A percentile compares a stretch with the other conserved stretches of the same genome.
phyloP scores from a whole-genome alignment of 2,113 vertebrate species.

The Grammomys dolichurus region DNA sequence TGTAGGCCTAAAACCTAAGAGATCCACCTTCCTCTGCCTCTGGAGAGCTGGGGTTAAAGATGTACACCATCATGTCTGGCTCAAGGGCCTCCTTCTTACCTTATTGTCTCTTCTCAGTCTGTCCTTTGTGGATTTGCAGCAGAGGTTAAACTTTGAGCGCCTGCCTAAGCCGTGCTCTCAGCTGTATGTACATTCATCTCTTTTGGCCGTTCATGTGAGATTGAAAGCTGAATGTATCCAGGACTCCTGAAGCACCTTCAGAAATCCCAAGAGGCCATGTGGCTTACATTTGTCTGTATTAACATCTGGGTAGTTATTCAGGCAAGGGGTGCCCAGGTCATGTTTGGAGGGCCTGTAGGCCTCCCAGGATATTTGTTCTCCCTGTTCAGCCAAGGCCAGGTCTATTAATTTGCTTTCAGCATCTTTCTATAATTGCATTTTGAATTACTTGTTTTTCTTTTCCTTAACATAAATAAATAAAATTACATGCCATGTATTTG shows the following conservation, averaged over 20 bases:
- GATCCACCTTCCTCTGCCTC: not conserved
- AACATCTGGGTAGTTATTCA: not conserved
- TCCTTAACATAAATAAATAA: constrained; percentile 60
- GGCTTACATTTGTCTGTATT: not conserved
- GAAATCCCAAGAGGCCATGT: not conserved
- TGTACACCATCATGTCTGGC: not conserved
- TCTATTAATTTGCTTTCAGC: not conserved
- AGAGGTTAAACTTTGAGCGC: not conserved
- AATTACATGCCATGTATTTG: constrained; percentile 4
- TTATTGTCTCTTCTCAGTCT: not conserved
- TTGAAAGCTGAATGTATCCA: not conserved
- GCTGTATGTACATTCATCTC: not conserved
- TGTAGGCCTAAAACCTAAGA: not conserved
- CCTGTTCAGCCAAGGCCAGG: not conserved
- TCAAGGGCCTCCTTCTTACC: not conserved
- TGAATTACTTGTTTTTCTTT: constrained; percentile 24
- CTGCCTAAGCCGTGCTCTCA: not conserved
- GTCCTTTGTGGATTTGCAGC: not conserved
- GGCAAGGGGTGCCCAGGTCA: not conserved
- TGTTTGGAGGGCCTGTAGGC: not conserved
- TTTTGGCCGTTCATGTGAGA: not conserved
- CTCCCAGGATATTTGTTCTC: not conserved
- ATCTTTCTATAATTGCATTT: constrained; percentile 47
- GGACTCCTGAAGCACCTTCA: not conserved
- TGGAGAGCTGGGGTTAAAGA: not conserved